phyloP scores from a whole-genome alignment of 2,797 vertebrate genomes.

The Vespertilio murinus region DNA sequence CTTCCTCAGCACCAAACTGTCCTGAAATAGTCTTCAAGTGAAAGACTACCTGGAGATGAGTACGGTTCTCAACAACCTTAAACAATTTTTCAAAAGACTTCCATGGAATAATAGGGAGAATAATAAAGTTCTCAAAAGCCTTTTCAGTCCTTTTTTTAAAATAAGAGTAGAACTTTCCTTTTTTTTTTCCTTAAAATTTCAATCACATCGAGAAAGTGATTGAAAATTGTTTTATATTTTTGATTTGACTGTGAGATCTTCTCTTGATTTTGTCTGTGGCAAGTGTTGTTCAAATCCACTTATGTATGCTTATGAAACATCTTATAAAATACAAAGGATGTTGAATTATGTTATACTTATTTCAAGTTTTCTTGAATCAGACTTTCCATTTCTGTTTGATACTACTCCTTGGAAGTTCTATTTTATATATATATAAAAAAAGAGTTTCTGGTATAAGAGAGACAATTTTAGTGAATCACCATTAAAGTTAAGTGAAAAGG shows the following conservation, averaged over 20 bases:
- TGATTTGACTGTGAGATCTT: neutral
- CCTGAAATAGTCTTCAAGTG: neutral
- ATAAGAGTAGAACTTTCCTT: neutral
- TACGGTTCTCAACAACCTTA: neutral
- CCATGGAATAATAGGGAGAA: neutral
- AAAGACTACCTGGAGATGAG: neutral
- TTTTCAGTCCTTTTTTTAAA: neutral
- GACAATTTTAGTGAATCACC: neutral
- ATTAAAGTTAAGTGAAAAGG: neutral
- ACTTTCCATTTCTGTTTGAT: neutral
- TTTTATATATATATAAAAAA: neutral
- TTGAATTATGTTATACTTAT: neutral
- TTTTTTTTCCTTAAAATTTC: neutral
- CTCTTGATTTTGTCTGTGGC: neutral
- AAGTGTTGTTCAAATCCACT: constrained; percentile 20
- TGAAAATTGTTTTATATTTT: constrained; percentile 24
- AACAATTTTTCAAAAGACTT: neutral
- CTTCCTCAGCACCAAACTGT: neutral
- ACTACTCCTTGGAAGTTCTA: neutral
- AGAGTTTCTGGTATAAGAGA: neutral
- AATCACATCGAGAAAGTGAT: neutral
- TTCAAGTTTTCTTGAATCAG: constrained; percentile 14
- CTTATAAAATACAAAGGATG: neutral
- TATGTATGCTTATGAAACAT: neutral
- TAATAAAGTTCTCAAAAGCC: neutral